Percentiles rank a stretch among this genome's conserved stretches.
Conservation (phyloP, 2,888 invertebrate species). For the Therioaphis trifolii region DNA sequence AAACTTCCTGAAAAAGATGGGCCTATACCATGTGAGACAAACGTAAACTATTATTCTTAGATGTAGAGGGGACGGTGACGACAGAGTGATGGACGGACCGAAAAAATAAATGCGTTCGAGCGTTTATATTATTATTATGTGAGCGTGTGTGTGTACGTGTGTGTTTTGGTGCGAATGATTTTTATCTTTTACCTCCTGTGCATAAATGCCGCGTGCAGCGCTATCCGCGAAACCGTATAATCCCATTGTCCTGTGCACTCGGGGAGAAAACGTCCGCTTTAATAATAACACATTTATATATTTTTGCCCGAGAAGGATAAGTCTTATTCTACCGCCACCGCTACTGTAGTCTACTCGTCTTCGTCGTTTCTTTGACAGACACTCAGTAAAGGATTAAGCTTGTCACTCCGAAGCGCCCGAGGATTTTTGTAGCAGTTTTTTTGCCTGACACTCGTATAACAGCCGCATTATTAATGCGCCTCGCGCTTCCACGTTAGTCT, state of each 20-base stretch:
- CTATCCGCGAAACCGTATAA: not conserved
- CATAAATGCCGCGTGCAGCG: not conserved
- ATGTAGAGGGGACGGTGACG: not conserved
- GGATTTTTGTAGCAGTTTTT: conserved; percentile 28
- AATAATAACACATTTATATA: conserved; percentile 35
- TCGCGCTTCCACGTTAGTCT: conserved; percentile 7
- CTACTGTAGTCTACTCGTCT: not conserved
- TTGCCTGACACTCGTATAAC: not conserved
- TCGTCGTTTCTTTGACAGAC: conserved; percentile 26
- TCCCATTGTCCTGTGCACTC: not conserved
- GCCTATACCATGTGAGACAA: not conserved
- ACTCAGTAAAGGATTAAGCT: conserved; percentile 38
- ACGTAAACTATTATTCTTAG: not conserved
- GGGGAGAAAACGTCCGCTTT: not conserved
- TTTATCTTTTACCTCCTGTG: not conserved
- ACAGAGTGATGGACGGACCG: not conserved
- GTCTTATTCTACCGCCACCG: not conserved
- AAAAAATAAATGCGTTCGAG: not conserved
- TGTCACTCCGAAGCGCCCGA: conserved; percentile 39
- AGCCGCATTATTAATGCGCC: conserved; percentile 18
- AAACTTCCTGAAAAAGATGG: too few relatives aligned
- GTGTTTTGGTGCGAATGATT: not conserved
- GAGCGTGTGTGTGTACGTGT: not conserved
- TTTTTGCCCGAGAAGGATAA: conserved; percentile 8
- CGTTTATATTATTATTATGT: not conserved